A percentile compares a stretch with the other conserved stretches of the same genome.
These are phyloP conservation scores for Pterocles burchelli DNA, from an alignment of 2,113 vertebrate species.

Conservation along the genomic window DNA sequence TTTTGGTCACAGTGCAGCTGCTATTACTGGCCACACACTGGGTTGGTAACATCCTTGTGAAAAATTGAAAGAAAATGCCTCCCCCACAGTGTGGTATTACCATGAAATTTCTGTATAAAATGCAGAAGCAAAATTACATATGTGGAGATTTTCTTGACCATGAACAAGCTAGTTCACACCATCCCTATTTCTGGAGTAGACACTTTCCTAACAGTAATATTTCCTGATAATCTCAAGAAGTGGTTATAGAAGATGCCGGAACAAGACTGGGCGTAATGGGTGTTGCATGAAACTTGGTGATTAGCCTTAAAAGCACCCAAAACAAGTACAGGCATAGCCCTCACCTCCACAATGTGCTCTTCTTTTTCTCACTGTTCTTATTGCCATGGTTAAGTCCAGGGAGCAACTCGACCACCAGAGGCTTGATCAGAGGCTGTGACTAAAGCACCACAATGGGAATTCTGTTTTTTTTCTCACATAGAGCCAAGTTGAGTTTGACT, in stretches of 20 bases:
- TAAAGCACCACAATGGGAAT: not conserved
- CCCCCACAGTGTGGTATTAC: not conserved
- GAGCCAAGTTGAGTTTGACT: not conserved
- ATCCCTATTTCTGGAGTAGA: not conserved
- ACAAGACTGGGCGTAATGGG: not conserved
- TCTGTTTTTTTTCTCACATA: not conserved
- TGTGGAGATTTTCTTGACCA: not conserved
- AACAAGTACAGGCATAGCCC: not conserved
- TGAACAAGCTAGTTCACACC: not conserved
- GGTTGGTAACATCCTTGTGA: not conserved
- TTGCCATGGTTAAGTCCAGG: not conserved
- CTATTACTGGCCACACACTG: not conserved
- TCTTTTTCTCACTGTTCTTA: not conserved
- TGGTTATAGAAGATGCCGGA: not conserved
- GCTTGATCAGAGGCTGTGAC: not conserved
- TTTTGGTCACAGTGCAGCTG: not conserved
- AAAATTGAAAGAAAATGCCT: not conserved
- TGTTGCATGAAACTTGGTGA: not conserved
- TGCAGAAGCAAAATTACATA: not conserved
- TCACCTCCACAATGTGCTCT: not conserved
- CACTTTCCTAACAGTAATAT: not conserved
- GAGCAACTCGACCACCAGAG: not conserved
- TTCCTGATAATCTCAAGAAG: not conserved
- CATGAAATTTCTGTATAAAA: not conserved
- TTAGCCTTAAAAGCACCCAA: not conserved